Conservation (phyloP, 2,797 vertebrate species). For the Bucorvus abyssinicus region DNA sequence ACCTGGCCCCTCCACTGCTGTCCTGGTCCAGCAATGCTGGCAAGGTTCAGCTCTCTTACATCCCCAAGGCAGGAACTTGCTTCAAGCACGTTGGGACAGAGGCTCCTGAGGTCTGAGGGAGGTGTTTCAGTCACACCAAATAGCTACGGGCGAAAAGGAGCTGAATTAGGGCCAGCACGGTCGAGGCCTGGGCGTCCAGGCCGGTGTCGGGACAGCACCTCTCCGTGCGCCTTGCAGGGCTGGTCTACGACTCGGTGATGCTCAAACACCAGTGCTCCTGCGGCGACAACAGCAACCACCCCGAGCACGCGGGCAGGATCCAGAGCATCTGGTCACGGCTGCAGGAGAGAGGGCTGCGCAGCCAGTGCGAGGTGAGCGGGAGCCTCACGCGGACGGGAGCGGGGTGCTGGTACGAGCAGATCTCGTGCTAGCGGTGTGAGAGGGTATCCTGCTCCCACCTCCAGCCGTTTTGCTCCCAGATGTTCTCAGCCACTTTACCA, state of each 20-base stretch:
- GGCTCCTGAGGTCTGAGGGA: background rate
- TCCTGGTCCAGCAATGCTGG: background rate
- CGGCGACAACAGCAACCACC: slow-evolving; percentile 95
- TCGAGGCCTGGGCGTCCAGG: too few species aligned
- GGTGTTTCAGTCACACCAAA: background rate
- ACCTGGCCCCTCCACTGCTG: background rate
- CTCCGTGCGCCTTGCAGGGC: slow-evolving; percentile 70
- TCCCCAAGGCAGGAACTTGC: background rate
- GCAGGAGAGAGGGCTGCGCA: slow-evolving; percentile 90
- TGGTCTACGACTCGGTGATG: slow-evolving; percentile 96
- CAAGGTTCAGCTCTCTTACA: background rate
- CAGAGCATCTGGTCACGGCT: slow-evolving; percentile 98
- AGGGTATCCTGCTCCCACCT: background rate
- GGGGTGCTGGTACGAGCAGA: background rate
- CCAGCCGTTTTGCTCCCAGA: background rate
- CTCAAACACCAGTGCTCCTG: slow-evolving; percentile 95
- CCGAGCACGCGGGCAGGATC: slow-evolving; percentile 95
- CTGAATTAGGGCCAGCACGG: too few species aligned
- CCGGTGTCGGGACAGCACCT: background rate
- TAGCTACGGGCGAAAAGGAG: background rate
- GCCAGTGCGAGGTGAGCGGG: slow-evolving; percentile 89
- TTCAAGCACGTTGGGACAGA: background rate
- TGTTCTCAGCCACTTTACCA: background rate
- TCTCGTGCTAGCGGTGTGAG: background rate
- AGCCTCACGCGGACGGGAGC: rapidly evolving